These are phyloP conservation scores for Pao palembangensis DNA, from an alignment of 2,113 vertebrate species.

Conservation along the genomic window DNA sequence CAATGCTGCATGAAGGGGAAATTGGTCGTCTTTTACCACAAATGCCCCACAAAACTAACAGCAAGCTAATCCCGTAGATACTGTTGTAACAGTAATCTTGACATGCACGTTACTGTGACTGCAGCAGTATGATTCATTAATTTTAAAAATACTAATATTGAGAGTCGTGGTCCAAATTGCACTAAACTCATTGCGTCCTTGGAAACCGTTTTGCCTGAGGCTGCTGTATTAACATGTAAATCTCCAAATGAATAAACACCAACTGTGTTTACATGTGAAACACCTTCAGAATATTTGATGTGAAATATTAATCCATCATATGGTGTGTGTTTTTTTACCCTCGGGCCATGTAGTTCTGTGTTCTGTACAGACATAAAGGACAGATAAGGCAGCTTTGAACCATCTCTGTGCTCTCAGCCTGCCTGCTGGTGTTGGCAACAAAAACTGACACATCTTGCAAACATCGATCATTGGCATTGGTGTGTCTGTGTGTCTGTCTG, in stretches of 20 bases:
- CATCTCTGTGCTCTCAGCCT: conserved; percentile 25
- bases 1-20: no score
- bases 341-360: conserved; percentile 8
- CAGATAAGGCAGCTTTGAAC: conserved; percentile 37
- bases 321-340: background rate
- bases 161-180: background rate
- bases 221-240: background rate
- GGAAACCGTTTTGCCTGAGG: background rate
- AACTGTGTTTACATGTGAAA: no score
- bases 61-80: no score
- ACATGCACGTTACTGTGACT: no score
- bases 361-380: conserved; percentile 26
- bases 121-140: no score
- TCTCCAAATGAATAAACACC: background rate
- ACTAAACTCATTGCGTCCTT: background rate
- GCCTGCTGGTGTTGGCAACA: conserved; percentile 58
- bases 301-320: background rate
- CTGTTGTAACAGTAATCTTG: no score
- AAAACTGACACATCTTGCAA: conserved; percentile 57
- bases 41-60: no score
- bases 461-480: conserved; percentile 44
- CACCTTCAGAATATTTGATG: background rate
- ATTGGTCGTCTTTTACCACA: no score
- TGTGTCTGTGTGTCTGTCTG: background rate
- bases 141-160: no score